These are phyloP conservation scores for Parazoanthus swiftii DNA, from an alignment of 92 coral and sea anemone genomes.

Conservation along the genomic window DNA sequence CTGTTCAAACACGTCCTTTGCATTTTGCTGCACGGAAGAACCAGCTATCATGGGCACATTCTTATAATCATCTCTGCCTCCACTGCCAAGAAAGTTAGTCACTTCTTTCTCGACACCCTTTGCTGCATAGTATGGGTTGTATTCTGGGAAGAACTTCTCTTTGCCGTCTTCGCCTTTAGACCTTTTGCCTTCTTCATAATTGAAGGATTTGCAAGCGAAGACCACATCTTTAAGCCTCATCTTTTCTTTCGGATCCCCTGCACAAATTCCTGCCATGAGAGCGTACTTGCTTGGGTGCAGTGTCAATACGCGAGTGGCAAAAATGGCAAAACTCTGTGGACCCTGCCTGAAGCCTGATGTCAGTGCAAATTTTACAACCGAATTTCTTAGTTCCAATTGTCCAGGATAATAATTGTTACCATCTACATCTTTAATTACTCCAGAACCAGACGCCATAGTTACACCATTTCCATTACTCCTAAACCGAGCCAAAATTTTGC, in stretches of 20 bases:
- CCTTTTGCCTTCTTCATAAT: background rate
- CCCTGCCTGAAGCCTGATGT: background rate
- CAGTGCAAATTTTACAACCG: background rate
- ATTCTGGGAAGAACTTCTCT: background rate
- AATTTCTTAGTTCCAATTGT: background rate
- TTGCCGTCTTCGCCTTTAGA: background rate
- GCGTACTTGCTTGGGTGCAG: background rate
- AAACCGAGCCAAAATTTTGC: background rate
- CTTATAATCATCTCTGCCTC: background rate
- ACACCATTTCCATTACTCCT: background rate
- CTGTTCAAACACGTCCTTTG: background rate
- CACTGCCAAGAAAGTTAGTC: background rate
- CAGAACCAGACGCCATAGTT: background rate
- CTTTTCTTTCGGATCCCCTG: background rate
- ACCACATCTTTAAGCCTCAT: background rate
- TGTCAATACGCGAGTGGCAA: background rate
- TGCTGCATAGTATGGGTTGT: background rate
- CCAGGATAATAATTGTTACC: background rate
- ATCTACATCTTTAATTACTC: background rate
- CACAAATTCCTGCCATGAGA: background rate
- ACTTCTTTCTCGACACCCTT: background rate
- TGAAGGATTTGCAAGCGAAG: background rate
- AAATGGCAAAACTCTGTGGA: background rate
- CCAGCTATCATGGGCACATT: background rate
- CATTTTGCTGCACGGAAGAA: background rate